Percentiles rank a stretch among this genome's conserved stretches.
Conservation (phyloP, 2,113 vertebrate species). For the Gasterosteus nipponicus region DNA sequence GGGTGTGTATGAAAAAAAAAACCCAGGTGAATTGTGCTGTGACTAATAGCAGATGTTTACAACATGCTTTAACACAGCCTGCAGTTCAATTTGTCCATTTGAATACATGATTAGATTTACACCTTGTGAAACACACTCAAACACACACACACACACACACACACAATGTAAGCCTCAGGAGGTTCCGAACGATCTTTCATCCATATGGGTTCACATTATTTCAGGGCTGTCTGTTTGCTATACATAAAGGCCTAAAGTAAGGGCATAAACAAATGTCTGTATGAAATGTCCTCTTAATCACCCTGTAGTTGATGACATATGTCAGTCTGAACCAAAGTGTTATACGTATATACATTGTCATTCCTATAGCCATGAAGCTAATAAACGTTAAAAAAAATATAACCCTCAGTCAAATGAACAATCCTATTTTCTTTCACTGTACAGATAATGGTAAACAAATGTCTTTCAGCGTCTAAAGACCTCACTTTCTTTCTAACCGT, state of each 20-base stretch:
- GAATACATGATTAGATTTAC: slow-evolving; percentile 28
- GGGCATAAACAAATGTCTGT: background rate
- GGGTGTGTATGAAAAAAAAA: slow-evolving; percentile 57
- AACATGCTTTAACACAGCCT: slow-evolving; percentile 31
- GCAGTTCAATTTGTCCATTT: slow-evolving; percentile 45
- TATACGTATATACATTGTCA: background rate
- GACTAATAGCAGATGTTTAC: slow-evolving; percentile 71
- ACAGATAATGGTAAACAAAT: slow-evolving; percentile 11
- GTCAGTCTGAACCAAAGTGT: background rate
- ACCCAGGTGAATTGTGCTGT: slow-evolving; percentile 71
- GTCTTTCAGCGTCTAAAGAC: background rate
- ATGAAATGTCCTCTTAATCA: background rate
- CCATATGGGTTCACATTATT: slow-evolving; percentile 37
- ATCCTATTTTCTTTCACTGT: background rate
- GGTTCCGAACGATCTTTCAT: slow-evolving; percentile 17
- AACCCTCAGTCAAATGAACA: background rate
- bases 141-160: slow-evolving; percentile 9
- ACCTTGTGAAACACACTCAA: slow-evolving; percentile 16
- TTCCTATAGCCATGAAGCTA: background rate
- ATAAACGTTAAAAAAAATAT: background rate
- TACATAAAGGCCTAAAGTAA: slow-evolving; percentile 2
- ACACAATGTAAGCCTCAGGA: slow-evolving; percentile 22
- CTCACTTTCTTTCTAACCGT: slow-evolving; percentile 49
- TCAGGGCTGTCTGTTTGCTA: slow-evolving; percentile 23
- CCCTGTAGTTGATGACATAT: background rate